Conservation (phyloP, 2,113 vertebrate genomes). For the Notiomystis cincta region DNA sequence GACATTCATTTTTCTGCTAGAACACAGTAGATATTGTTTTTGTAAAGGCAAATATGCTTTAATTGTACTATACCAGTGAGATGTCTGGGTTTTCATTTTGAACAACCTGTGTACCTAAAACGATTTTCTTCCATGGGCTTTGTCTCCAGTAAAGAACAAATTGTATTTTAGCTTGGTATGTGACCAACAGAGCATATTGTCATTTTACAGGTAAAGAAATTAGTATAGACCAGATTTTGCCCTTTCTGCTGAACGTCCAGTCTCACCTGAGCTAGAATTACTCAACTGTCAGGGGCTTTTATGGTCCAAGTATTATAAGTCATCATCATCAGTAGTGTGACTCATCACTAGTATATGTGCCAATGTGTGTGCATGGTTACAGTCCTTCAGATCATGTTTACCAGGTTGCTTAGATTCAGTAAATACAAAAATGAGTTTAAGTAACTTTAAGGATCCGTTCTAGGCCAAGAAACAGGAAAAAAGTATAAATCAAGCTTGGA, state of each 20-base stretch:
- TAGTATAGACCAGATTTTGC: background rate
- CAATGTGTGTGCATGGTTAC: background rate
- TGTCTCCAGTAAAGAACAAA: background rate
- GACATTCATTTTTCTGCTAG: slow-evolving; percentile 35
- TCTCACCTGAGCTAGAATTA: background rate
- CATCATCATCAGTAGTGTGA: background rate
- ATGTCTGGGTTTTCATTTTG: background rate
- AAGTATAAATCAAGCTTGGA: background rate
- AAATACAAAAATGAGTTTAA: slow-evolving; percentile 32
- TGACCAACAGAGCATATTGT: background rate
- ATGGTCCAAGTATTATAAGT: background rate
- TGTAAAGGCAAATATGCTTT: slow-evolving; percentile 48
- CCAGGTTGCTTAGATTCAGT: background rate
- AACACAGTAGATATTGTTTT: slow-evolving; percentile 1
- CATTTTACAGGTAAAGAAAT: background rate
- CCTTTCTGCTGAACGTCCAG: background rate
- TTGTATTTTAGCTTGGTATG: background rate
- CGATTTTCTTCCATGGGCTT: background rate
- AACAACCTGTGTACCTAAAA: background rate
- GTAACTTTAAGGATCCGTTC: slow-evolving; percentile 7
- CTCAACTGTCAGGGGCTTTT: slow-evolving; percentile 3
- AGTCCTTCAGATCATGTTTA: slow-evolving; percentile 8
- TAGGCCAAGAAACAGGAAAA: slow-evolving; percentile 9
- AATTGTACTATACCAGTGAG: slow-evolving; percentile 26
- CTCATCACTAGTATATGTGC: background rate